Base-by-base conservation (phyloP, 2,888 invertebrate species). In the Ischnus inquisitorius region DNA sequence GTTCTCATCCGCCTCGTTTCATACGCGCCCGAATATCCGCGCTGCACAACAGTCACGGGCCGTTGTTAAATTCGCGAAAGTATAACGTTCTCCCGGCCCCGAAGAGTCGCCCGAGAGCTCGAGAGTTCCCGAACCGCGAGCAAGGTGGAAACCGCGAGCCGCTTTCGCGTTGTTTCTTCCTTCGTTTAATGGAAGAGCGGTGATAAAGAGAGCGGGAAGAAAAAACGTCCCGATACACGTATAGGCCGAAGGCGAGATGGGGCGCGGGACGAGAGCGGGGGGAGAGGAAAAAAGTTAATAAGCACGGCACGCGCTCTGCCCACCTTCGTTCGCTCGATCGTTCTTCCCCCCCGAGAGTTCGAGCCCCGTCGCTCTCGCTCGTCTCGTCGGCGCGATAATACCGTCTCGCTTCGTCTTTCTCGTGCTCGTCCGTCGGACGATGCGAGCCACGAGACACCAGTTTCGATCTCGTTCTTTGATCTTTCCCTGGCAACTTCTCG, bases 241-340 rank as follows among this genome's bases (percentile, higher is more conserved):
- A 74, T 80, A 41, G 25, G 65, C 78, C 75, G 68, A 78, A 75
- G 69, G 69, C 80, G 48, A 22, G 67, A 25, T 48, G 60, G 74
- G 74, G 80, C 62, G 65, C 57, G 85, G 34, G 16, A 16, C 41
- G 72, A 67, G 82, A 78, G 67, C n/a, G n/a, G 65, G 80, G 81
- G 74, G 79, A 77, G 60, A 78, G 85, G 81, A 88, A 89, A 89
- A 88, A 90, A 90, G 89, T 89, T 90, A 90, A 90, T 90, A 90
- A 90, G 87, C 88, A 87, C 87, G 90, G 90, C 90, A 90, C 90
- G 90, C 90, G 90, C 88, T 88, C 86, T 85, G 82, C 87, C 86
- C 82, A 84, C 83, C 82, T 84, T 76, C 76, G 78, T 34, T 51
- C 65, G 34, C 51, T 82, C 60, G 48, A 83, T 78, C 79, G 68